Evolutionary conservation across 2,888 invertebrate species (phyloP).

Genomic region (Imbricaverruca yamaguchii): DNA sequence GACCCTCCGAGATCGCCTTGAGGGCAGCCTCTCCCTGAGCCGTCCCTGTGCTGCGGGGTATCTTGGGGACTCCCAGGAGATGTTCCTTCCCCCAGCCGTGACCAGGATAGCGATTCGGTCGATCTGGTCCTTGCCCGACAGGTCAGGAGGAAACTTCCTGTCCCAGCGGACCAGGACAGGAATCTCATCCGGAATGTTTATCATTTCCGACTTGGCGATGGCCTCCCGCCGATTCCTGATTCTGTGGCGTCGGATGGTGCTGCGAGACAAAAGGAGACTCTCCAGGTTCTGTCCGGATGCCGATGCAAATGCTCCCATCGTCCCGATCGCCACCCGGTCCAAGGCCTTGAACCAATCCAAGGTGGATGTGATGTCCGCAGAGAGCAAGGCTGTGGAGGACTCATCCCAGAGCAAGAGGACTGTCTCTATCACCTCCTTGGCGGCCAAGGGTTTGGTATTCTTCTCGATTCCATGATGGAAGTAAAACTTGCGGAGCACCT

Average conservation of each 20-base stretch:
- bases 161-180: background rate
- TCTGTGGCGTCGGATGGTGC: background rate
- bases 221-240: background rate
- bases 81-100: background rate
- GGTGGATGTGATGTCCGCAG: background rate
- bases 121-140: background rate
- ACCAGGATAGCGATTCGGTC: conserved; percentile 13
- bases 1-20: background rate
- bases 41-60: too few species aligned
- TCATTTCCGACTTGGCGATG: conserved; percentile 6
- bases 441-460: too few species aligned
- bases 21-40: background rate
- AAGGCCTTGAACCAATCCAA: conserved; percentile 9
- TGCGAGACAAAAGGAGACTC: background rate
- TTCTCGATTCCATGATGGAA: too few species aligned
- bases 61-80: conserved; percentile 14
- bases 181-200: background rate
- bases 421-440: too few species aligned
- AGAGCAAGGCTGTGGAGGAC: background rate
- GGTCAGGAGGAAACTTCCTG: background rate
- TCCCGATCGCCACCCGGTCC: background rate
- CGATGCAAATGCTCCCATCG: background rate
- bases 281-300: background rate
- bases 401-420: too few species aligned
- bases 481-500: too few species aligned